Percentiles rank a stretch among this genome's conserved stretches.
Evolutionary conservation across 35 echinoderm and acorn worm genomes (phyloP).

Genomic region (Stichopus chloronotus): DNA sequence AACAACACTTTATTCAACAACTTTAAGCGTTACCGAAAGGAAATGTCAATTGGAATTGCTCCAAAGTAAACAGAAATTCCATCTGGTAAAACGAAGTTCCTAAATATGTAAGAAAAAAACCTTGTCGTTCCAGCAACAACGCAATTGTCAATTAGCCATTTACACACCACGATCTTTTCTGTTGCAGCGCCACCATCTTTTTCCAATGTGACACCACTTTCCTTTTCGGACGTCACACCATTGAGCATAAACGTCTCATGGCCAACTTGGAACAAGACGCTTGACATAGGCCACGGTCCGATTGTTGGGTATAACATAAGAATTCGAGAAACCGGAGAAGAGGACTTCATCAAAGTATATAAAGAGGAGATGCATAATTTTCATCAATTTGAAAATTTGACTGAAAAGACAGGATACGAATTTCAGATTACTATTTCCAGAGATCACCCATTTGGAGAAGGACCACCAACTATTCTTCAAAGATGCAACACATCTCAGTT

Average conservation of each 20-base stretch:
- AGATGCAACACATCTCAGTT: neutral
- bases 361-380: neutral
- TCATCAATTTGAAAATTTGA: constrained; percentile 2
- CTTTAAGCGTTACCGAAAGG: too few relatives aligned
- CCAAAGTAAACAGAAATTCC: too few relatives aligned
- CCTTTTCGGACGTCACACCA: constrained; percentile 13
- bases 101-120: too few relatives aligned
- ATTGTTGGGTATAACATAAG: constrained; percentile 7
- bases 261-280: neutral
- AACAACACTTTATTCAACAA: too few relatives aligned
- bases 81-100: too few relatives aligned
- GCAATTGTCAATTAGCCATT: too few relatives aligned
- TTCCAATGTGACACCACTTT: neutral
- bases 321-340: neutral
- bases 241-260: neutral
- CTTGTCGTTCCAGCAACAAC: too few relatives aligned
- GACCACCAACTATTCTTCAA: neutral
- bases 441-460: constrained; percentile 7
- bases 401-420: neutral
- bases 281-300: neutral
- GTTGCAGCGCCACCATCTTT: constrained; percentile 5
- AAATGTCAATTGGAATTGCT: too few relatives aligned
- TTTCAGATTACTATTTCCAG: neutral
- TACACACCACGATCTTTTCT: too few relatives aligned
- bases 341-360: neutral